Evolutionary conservation across 2,797 vertebrate species (phyloP).

Genomic region (Pangasius krempfi): DNA sequence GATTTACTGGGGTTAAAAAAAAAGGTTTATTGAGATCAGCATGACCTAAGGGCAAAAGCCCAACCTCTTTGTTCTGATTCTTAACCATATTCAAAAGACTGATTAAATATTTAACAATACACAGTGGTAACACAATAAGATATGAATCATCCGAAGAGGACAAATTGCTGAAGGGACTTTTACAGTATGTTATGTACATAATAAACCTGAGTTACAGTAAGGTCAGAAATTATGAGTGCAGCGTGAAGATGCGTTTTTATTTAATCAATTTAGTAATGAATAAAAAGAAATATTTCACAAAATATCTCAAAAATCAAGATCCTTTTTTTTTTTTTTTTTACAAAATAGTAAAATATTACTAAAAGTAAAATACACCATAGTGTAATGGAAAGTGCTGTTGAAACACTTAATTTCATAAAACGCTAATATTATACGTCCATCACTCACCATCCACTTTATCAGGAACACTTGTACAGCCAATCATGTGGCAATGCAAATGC

Average conservation of each 20-base stretch:
- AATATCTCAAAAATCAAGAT: no score
- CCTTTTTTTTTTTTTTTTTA: no score
- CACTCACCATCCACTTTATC: background rate
- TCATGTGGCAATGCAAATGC: background rate
- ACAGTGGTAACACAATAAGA: background rate
- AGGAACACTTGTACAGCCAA: background rate
- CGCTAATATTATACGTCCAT: background rate
- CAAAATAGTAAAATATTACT: background rate
- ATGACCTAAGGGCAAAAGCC: background rate
- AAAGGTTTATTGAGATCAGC: background rate
- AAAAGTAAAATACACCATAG: background rate
- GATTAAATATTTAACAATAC: constrained; percentile 13
- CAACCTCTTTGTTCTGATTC: background rate
- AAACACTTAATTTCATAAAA: background rate
- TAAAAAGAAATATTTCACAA: no score
- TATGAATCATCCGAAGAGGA: constrained; percentile 4
- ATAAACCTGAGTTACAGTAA: background rate
- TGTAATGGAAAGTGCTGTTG: background rate
- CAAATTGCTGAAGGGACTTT: background rate
- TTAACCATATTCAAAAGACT: background rate
- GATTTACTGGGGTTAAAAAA: background rate
- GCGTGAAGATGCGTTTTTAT: background rate
- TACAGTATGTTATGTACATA: background rate
- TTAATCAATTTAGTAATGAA: background rate
- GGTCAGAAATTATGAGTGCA: background rate